These are phyloP conservation scores for Stomatorhinus ivindoensis DNA, from an alignment of 2,113 vertebrate species.

Conservation along the genomic window DNA sequence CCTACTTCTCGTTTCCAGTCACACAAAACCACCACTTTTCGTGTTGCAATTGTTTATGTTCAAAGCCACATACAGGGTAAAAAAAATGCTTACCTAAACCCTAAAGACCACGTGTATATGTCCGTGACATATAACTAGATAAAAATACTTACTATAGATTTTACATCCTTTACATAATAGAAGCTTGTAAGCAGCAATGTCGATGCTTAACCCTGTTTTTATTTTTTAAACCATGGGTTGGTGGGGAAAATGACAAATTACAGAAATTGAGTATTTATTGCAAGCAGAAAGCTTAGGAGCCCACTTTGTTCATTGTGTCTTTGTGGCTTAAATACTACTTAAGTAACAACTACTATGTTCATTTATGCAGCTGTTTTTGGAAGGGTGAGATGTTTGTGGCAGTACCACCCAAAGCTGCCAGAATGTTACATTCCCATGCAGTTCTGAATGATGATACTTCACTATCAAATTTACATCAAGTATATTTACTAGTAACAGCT, in stretches of 20 bases:
- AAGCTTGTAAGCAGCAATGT: neutral
- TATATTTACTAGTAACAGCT: neutral
- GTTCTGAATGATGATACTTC: neutral
- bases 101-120: neutral
- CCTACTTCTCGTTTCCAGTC: conserved; percentile 31
- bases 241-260: neutral
- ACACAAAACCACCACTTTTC: conserved; percentile 4
- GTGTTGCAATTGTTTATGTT: conserved; percentile 21
- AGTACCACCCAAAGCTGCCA: neutral
- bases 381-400: neutral
- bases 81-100: neutral
- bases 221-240: neutral
- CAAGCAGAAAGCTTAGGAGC: neutral
- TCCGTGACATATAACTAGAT: neutral
- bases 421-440: neutral
- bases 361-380: neutral
- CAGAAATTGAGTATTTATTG: neutral
- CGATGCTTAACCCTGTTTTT: neutral
- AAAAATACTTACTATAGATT: neutral
- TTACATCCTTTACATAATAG: neutral
- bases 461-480: neutral
- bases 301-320: neutral
- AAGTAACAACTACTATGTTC: neutral
- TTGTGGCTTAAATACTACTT: neutral
- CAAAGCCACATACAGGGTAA: conserved; percentile 6